Evolutionary conservation across 2,888 invertebrate genomes (phyloP).

Genomic region (Camponotus fellah): DNA sequence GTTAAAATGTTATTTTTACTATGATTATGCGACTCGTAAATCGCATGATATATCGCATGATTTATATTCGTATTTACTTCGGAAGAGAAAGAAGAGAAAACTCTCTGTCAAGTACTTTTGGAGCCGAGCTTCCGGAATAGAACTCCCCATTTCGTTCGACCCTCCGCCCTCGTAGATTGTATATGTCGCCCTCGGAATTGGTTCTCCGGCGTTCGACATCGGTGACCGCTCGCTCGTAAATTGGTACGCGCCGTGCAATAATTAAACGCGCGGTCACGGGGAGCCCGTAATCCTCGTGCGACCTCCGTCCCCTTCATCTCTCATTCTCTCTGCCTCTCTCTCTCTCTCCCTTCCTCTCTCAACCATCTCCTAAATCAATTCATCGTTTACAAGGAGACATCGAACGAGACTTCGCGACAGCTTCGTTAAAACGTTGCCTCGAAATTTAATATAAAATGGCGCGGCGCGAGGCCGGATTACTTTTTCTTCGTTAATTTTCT

Average conservation of each 20-base stretch:
- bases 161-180: conserved; percentile 47
- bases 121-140: background rate
- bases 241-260: conserved; percentile 59
- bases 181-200: conserved; percentile 57
- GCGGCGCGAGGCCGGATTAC: conserved; percentile 17
- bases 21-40: background rate
- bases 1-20: background rate
- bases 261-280: conserved; percentile 54
- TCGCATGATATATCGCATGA: background rate
- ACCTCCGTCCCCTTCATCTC: background rate
- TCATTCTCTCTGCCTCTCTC: background rate
- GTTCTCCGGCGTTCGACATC: conserved; percentile 56
- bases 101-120: background rate
- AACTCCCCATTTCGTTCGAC: conserved; percentile 22
- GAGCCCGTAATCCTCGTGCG: conserved; percentile 37
- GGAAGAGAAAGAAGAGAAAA: conserved; percentile 16
- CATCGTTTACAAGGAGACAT: conserved; percentile 28
- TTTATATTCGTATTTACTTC: conserved; percentile 24
- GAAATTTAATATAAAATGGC: conserved; percentile 49
- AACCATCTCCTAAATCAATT: conserved; percentile 35
- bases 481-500: conserved; percentile 47
- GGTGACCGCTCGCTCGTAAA: conserved; percentile 59
- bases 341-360: background rate
- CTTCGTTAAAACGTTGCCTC: conserved; percentile 50
- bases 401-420: conserved; percentile 42